Base-by-base conservation (phyloP, 2,113 vertebrate species). In the Pipra filicauda region DNA sequence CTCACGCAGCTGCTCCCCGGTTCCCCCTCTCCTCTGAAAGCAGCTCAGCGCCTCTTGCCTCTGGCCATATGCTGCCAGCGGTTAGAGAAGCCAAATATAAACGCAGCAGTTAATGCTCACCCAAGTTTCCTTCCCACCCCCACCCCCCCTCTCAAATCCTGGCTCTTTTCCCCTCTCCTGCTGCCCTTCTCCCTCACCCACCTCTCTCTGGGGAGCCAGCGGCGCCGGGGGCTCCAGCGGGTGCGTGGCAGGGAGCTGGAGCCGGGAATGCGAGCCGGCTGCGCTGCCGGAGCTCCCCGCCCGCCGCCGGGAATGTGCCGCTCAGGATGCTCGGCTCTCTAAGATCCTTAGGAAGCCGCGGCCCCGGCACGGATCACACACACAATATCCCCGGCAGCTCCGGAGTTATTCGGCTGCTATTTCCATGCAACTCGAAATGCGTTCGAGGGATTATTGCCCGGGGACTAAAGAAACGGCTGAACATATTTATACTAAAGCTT, bases 401-500 rank as follows among this genome's bases (percentile, higher is more conserved):
- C 26, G 88, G 85, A 91, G 77, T 76, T 66, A 73, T 22, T 39
- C 44, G 1, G 85, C 85, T 91, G 93, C 95, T 88, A 18, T 72
- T 89, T 82, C 82, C n/a, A 77, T 11, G 89, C 89, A 48, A 88
- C 65, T 93, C 62, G 0, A 67, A 91, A 91, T 8, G 80, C 58
- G 43, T 57, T 54, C 23, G 30, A 78, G 95, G 95, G 95, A 97
- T 97, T 95, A 96, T 26, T 27, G 89, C 57, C 41, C n/a, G 15
- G 76, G 85, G 85, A 71, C 93, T 82, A 90, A 84, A 78, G 93
- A 67, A 89, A 91, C 20, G 58, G 95, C 95, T 96, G 23, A 83
- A 67, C 57, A 44, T 92, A 95, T 97, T 97, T 95, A 80, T 93
- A 71, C 89, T 13, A 41, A 61, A 97, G 95, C 95, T 95, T 95